A percentile compares a stretch with the other conserved stretches of the same genome.
Conservation (phyloP, 2,888 invertebrate species). For the Nemapogon koenigi region DNA sequence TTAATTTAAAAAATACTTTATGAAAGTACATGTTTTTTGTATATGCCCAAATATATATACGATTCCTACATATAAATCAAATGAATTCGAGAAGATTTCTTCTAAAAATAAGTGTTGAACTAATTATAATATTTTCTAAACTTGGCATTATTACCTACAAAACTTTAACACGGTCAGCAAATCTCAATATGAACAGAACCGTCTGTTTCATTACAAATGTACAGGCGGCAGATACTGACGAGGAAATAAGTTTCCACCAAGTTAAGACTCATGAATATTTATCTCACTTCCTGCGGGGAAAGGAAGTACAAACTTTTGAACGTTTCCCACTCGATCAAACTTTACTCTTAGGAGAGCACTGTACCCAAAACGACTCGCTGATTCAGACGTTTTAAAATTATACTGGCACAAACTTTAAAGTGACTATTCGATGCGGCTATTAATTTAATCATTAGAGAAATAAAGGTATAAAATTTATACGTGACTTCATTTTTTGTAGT, state of each 20-base stretch:
- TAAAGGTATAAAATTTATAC: too few relatives aligned
- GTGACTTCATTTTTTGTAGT: too few relatives aligned
- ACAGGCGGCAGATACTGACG: conserved; percentile 53
- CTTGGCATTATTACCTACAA: too few relatives aligned
- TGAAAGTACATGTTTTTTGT: too few relatives aligned
- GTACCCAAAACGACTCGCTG: conserved; percentile 17
- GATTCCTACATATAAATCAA: too few relatives aligned
- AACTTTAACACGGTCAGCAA: too few relatives aligned
- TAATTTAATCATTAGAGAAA: neutral
- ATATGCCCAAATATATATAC: too few relatives aligned
- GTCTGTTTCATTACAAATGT: conserved; percentile 51
- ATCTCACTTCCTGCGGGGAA: conserved; percentile 41
- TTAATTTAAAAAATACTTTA: too few relatives aligned
- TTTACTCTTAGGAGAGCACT: conserved; percentile 39
- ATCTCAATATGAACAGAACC: too few relatives aligned
- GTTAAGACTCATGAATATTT: conserved; percentile 61
- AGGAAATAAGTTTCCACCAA: conserved; percentile 52
- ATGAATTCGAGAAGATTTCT: too few relatives aligned
- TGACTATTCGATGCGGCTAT: neutral
- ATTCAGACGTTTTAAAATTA: conserved; percentile 6
- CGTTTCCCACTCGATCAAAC: conserved; percentile 59
- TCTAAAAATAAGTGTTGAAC: too few relatives aligned
- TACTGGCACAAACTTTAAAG: conserved; percentile 1
- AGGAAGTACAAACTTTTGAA: conserved; percentile 48
- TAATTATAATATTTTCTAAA: too few relatives aligned